Conservation (phyloP, 2,113 vertebrate species). For the Abramis brama region DNA sequence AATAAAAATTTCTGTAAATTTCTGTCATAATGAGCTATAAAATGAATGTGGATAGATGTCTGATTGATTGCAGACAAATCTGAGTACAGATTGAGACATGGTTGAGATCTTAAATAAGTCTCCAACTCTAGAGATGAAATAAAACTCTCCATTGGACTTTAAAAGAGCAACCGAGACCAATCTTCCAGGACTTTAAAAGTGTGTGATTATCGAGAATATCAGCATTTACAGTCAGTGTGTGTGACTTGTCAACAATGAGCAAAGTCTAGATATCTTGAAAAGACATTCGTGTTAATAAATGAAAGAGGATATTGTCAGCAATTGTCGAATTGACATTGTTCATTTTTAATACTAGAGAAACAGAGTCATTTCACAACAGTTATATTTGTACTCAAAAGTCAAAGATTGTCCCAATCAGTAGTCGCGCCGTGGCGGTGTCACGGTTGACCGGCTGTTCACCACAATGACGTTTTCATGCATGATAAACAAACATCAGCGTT, state of each 20-base stretch:
- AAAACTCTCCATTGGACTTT: background rate
- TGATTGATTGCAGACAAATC: background rate
- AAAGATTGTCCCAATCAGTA: background rate
- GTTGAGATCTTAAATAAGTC: background rate
- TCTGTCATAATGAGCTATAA: too few relatives aligned
- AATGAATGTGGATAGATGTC: background rate
- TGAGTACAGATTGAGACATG: background rate
- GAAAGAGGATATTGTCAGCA: background rate
- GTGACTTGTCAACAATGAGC: slow-evolving; percentile 28
- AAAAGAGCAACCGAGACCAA: background rate
- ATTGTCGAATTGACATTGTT: background rate
- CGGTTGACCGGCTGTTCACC: background rate
- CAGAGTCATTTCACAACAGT: background rate
- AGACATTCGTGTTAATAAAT: background rate
- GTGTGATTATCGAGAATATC: background rate
- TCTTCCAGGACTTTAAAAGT: background rate
- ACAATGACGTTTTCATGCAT: background rate
- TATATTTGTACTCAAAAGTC: background rate
- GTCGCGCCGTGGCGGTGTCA: background rate
- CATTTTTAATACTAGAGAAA: background rate
- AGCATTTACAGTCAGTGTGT: background rate
- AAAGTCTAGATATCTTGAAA: slow-evolving; percentile 19
- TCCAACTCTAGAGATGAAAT: background rate
- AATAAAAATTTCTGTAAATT: background rate
- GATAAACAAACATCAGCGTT: background rate